Base-by-base conservation (phyloP, 1,140 invertebrate genomes). In the Papilio glaucus region DNA sequence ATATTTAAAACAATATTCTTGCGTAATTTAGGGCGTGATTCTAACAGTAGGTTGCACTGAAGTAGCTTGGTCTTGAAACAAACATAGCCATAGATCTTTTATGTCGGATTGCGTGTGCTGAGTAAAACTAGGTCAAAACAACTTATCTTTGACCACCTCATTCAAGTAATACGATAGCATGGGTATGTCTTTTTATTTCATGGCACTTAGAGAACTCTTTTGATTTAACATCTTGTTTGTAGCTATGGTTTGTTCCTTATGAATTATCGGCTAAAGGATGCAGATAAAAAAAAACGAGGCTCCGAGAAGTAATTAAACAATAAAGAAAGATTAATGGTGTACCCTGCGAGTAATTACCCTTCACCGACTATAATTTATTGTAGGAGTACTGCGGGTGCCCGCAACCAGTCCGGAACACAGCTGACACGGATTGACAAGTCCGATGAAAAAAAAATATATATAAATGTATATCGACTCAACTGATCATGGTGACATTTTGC, bases 351-450 rank as follows among this genome's bases (percentile, higher is more conserved):
- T 63, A 63, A 63, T 63, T 63, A 63, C 15, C 61, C 61, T 61
- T 38, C n/a, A 63, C 9, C 29, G 37, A n/a, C 61, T n/a, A 39
- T 63, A 63, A 63, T 63, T 39, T 63, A 63, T 63, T 39, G 61
- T 63, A n/a, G n/a, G 61, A 18, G 18, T 38, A 63, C 61, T 33
- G 60, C 13, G 33, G 26, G 13, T 13, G 26, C 4, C 26, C 57
- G 61, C 61, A 63, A 63, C 39, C 61, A 38, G 61, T 33, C 1
- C 21, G 8, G 18, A 53, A 53, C 49, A 53, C 49, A 18, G 18
- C 49, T 18, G 49, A 53, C 49, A 53, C 18, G 8, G 49, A 53
- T 53, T 53, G 49, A 2, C 2, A 53, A 53, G n/a, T n/a, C n/a
- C n/a, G n/a, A n/a, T n/a, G n/a, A n/a, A n/a, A n/a, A n/a, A n/a